Evolutionary conservation across 2,797 vertebrate species (phyloP).

Genomic region (Propithecus deckenii): DNA sequence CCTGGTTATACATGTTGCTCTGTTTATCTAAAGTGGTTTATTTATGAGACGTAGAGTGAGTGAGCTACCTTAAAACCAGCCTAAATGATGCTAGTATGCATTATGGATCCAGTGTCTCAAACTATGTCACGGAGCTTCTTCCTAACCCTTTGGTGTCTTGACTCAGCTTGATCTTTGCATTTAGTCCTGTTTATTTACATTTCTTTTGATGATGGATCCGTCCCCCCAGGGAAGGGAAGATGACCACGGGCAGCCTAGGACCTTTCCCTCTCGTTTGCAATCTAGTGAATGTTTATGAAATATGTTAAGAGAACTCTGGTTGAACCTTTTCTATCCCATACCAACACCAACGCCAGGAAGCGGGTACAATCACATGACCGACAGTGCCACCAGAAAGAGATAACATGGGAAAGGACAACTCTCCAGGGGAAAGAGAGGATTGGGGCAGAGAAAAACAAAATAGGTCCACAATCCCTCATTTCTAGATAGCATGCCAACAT

Average conservation of each 20-base stretch:
- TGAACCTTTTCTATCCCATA: not conserved
- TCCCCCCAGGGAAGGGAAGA: not conserved
- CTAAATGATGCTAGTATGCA: not conserved
- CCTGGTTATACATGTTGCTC: not conserved
- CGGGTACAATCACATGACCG: not conserved
- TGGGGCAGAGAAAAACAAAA: not conserved
- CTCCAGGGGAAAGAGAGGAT: rapidly evolving
- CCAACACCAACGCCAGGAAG: not conserved
- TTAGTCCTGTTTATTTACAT: not conserved
- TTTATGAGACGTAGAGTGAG: not conserved
- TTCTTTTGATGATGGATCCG: not conserved
- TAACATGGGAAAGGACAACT: not conserved
- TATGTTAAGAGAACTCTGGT: not conserved
- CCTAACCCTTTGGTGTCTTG: not conserved
- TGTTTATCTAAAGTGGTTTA: not conserved
- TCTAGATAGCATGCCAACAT: not conserved
- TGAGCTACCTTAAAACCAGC: not conserved
- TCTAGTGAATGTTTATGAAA: not conserved
- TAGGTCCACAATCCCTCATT: not conserved
- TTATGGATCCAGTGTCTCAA: not conserved
- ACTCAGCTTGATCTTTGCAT: not conserved
- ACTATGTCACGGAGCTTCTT: not conserved
- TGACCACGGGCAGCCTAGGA: not conserved
- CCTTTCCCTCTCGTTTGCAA: not conserved
- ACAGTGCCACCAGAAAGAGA: not conserved